Percentiles rank a stretch among this genome's conserved stretches.
These are phyloP conservation scores for Gadopsis bispinosus DNA, from an alignment of 2,797 vertebrate genomes.

Conservation along the genomic window DNA sequence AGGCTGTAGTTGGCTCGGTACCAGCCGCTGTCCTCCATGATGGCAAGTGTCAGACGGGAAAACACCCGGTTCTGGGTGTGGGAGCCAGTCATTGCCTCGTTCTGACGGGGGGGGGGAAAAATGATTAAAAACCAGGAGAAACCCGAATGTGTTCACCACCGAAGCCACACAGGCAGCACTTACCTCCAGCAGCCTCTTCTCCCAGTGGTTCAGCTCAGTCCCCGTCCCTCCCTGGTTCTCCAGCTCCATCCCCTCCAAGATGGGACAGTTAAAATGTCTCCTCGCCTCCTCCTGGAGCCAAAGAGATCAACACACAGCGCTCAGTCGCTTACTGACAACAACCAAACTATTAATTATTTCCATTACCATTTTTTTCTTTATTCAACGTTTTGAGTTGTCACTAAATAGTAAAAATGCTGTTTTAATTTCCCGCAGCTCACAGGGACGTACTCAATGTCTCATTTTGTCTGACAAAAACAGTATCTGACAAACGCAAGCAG, in stretches of 20 bases:
- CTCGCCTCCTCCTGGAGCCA: slow-evolving; percentile 90
- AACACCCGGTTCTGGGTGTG: slow-evolving; percentile 97
- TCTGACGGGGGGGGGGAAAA: slow-evolving; percentile 79
- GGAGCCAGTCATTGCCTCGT: slow-evolving; percentile 99
- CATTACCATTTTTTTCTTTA: no score
- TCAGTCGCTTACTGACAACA: background rate
- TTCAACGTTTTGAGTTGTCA: no score
- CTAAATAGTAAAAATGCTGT: no score
- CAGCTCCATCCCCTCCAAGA: slow-evolving; percentile 97
- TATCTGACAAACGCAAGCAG: no score
- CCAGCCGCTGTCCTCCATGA: slow-evolving; percentile 99
- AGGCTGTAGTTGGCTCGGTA: slow-evolving; percentile 97
- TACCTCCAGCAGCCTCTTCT: slow-evolving; percentile 96
- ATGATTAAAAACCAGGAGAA: rapidly evolving
- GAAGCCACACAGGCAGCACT: background rate
- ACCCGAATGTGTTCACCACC: rapidly evolving
- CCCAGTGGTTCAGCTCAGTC: slow-evolving; percentile 98
- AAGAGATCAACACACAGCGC: background rate
- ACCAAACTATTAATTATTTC: no score
- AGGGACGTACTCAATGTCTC: no score
- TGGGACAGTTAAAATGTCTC: slow-evolving; percentile 92
- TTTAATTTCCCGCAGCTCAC: no score
- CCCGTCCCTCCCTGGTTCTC: slow-evolving; percentile 98
- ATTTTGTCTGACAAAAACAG: no score
- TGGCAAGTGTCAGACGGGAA: slow-evolving; percentile 94